These are phyloP conservation scores for Latrodectus hesperus DNA, from an alignment of 2,888 invertebrate genomes.

Conservation along the genomic window DNA sequence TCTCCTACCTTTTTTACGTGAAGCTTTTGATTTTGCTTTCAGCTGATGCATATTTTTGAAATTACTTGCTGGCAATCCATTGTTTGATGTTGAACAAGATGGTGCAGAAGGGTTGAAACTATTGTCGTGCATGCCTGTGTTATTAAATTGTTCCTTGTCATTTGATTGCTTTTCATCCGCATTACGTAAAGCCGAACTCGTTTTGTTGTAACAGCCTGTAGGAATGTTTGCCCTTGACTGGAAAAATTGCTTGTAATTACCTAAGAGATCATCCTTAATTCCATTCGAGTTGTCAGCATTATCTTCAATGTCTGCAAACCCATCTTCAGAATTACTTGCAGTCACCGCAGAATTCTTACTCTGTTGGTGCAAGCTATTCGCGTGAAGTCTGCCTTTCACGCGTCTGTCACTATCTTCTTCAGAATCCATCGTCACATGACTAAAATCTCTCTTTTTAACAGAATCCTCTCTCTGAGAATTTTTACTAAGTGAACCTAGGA, in stretches of 20 bases:
- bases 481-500: too few relatives aligned
- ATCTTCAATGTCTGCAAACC: slow-evolving; percentile 34
- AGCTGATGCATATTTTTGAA: not conserved
- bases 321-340: slow-evolving; percentile 11
- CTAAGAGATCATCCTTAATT: too few relatives aligned
- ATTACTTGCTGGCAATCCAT: not conserved
- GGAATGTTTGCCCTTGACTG: not conserved
- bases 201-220: not conserved
- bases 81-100: not conserved
- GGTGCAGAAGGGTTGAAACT: not conserved
- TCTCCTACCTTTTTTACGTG: slow-evolving; percentile 9
- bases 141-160: not conserved
- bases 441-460: not conserved
- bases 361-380: not conserved
- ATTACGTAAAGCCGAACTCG: too few relatives aligned
- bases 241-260: too few relatives aligned
- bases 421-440: not conserved
- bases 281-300: not conserved
- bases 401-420: not conserved
- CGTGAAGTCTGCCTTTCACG: not conserved
- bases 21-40: slow-evolving; percentile 9
- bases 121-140: not conserved
- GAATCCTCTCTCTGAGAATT: not conserved
- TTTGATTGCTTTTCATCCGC: not conserved
- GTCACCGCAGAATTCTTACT: not conserved